Evolutionary conservation across 2,113 vertebrate genomes (phyloP).

Genomic region (Orientallactaga bullata): DNA sequence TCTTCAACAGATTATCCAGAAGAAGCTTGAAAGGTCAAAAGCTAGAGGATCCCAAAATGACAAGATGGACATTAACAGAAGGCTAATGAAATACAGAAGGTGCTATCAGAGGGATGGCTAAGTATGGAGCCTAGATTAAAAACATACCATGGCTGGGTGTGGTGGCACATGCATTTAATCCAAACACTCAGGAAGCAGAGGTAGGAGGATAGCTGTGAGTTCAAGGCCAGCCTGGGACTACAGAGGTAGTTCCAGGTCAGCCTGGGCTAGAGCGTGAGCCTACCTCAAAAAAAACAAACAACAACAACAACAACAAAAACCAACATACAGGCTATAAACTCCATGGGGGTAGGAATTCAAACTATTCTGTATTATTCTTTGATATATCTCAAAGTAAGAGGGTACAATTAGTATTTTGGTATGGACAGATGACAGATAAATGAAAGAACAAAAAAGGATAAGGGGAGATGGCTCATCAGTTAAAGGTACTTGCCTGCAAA

Average conservation of each 20-base stretch:
- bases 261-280: too few species aligned
- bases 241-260: too few species aligned
- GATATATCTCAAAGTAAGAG: background rate
- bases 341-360: background rate
- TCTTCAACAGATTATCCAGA: conserved; percentile 10
- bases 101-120: background rate
- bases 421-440: background rate
- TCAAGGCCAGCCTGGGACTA: too few species aligned
- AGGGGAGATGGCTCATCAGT: background rate
- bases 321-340: background rate
- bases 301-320: too few species aligned
- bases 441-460: background rate
- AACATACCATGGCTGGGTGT: background rate
- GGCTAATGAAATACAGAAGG: background rate
- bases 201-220: too few species aligned
- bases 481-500: too few species aligned
- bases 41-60: background rate
- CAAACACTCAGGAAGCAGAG: too few species aligned
- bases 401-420: background rate
- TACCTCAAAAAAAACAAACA: too few species aligned
- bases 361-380: background rate
- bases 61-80: background rate
- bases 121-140: background rate
- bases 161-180: too few species aligned
- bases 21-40: background rate